Base-by-base conservation (phyloP, 2,888 invertebrate species). In the Camponotus fellah region DNA sequence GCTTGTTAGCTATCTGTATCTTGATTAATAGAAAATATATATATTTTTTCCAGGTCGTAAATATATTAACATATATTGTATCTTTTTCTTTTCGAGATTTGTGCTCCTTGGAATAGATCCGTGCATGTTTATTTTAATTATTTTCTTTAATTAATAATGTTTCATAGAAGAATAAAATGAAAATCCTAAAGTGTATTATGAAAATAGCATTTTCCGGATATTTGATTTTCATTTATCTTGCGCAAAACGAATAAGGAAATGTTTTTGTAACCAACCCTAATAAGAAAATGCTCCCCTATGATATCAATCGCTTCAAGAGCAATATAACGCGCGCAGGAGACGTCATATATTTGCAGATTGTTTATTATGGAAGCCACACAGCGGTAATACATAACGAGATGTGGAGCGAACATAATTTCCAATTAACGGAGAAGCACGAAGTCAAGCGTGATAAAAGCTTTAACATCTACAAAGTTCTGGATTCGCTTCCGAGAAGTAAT, bases 401-500 rank as follows among this genome's bases (percentile, higher is more conserved):
- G 46, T 12, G 46, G 12, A 60, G 34, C 46, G 37, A 53, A 71
- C 37, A 26, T 79, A 71, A 79, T 79, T 79, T 60, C 46, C 26
- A 79, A 71, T 79, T 79, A 79, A 46, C 60, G 46, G 8, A 43
- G n/a, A 65, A 79, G 34, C 58, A 40, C 60, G 21, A 71, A 79
- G 71, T 69, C 71, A 34, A 26, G 58, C 21, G 46, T 37, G 79
- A 79, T 62, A 79, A 71, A 79, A 79, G 34, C 46, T 46, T 17
- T 37, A 34, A 79, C 60, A 37, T 71, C 34, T 26, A 60, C 46
- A 21, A 71, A 60, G 17, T 34, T 71, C 43, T 17, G 34, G 21
- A 60, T 34, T 9, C 34, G 34, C 32, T 34, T 21, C 21, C 34
- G 26, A 12, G 37, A 62, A 62, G 37, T 60, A 71, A 71, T 46